Evolutionary conservation across 2,888 invertebrate genomes (phyloP), one percentile per base, ranked within the genome.

Genomic region (Drosophila paramelanica): DNA sequence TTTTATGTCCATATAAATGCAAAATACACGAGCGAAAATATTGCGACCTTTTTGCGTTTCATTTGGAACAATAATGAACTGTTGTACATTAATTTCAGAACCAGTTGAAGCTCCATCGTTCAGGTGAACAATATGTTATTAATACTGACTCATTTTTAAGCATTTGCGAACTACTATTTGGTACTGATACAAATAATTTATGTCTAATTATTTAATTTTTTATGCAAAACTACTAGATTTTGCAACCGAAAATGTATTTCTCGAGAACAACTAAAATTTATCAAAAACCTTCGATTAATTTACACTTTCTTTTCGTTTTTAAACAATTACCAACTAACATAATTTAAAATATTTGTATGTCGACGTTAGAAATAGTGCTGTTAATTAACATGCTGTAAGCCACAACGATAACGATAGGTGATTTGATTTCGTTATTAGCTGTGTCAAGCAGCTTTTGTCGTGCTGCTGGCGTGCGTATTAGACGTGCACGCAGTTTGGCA

Each of bases 1-100:
- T 94, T 93, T 95, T 94, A 94, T 93, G 93, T 94, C 93, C 85
- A 90, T 79, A 91, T 90, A 90, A 92, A 90, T 89, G 89, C 91
- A 77, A 77, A 73, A 90, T 82, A 82, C 73, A 79, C 83, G 71
- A 71, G 53, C 70, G 72, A 79, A 60, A 85, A 88, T 83, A 88
- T 71, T 85, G 89, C 75, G 73, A 81, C 69, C 84, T 90, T 89
- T 88, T 91, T 91, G 79, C 89, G 88, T 91, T 89, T 90, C 92
- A 92, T 92, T 91, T 80, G 89, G 89, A 87, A 85, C 53, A 60
- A 71, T 84, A 82, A 57, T 76, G 64, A 72, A 39, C 23, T 3
- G 8, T 8, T 52, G 8, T 1, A 27, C 14, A 6, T 2, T 66
- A 25, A 33, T 13, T 36, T 2, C 55, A 23, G 67, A 56, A 14